Conservation (phyloP, 2,797 vertebrate genomes). For the Hippocampus kuda region DNA sequence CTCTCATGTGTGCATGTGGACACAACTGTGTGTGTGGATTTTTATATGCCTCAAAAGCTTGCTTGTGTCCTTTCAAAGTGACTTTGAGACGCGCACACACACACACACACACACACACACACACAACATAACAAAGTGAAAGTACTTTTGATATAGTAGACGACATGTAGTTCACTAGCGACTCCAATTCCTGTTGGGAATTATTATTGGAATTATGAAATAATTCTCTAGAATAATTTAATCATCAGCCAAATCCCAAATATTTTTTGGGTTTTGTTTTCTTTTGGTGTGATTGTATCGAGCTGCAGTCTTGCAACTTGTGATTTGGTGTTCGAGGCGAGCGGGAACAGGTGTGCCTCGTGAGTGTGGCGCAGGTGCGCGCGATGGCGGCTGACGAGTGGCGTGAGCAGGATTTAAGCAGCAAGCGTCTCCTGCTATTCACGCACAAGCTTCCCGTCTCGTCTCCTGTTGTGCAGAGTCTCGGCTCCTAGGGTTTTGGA, state of each 20-base stretch:
- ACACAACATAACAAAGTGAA: neutral
- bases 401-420: slow-evolving; percentile 8
- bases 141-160: too few relatives aligned
- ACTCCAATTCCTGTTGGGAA: too few relatives aligned
- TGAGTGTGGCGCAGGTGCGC: neutral
- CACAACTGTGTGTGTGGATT: neutral
- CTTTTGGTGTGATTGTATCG: too few relatives aligned
- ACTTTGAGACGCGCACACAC: neutral
- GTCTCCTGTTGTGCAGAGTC: neutral
- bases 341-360: neutral
- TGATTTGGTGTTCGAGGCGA: too few relatives aligned
- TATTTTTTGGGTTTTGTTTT: too few relatives aligned
- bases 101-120: too few relatives aligned
- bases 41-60: neutral
- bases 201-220: too few relatives aligned
- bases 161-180: too few relatives aligned
- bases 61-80: neutral
- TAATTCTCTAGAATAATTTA: too few relatives aligned
- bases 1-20: neutral
- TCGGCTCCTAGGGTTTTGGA: neutral
- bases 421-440: neutral
- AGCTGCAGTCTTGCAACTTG: too few relatives aligned
- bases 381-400: neutral
- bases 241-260: too few relatives aligned
- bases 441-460: neutral